Conservation (phyloP, 2,888 invertebrate genomes). For the Eucera pruinosa region DNA sequence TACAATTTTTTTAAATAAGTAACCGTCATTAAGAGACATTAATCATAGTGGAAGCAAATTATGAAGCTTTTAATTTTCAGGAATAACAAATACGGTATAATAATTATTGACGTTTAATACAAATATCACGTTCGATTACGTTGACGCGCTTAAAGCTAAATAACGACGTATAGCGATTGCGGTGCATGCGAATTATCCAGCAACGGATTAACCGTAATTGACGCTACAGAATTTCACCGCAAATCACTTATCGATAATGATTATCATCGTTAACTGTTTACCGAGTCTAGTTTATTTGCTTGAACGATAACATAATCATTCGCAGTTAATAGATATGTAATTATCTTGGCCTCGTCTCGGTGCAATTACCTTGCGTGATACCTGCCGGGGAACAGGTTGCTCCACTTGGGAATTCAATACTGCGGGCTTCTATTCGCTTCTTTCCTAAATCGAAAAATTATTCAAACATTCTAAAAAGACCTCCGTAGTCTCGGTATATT, state of each 20-base stretch:
- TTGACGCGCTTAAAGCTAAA: not conserved
- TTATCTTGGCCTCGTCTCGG: constrained; percentile 43
- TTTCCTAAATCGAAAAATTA: not conserved
- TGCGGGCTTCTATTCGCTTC: not conserved
- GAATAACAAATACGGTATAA: too few species aligned
- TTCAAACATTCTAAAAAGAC: too few species aligned
- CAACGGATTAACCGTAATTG: constrained; percentile 34
- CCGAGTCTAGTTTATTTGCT: constrained; percentile 24
- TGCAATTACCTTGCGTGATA: constrained; percentile 56
- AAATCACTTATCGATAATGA: constrained; percentile 25
- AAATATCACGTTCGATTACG: too few species aligned
- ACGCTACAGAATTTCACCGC: constrained; percentile 14
- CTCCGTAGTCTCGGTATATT: too few species aligned
- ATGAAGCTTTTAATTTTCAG: too few species aligned
- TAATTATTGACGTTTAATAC: too few species aligned
- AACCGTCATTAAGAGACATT: too few species aligned
- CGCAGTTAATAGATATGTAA: constrained; percentile 48
- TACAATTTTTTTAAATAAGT: too few species aligned
- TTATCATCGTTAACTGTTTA: constrained; percentile 6
- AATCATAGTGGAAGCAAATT: too few species aligned
- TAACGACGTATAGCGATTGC: constrained; percentile 3
- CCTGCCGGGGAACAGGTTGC: constrained; percentile 52
- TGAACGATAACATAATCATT: constrained; percentile 50
- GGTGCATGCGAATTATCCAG: constrained; percentile 11
- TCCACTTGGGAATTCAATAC: constrained; percentile 12